A percentile compares a stretch with the other conserved stretches of the same genome.
phyloP scores from a whole-genome alignment of 2,113 vertebrate genomes.

The Accipiter cooperii region DNA sequence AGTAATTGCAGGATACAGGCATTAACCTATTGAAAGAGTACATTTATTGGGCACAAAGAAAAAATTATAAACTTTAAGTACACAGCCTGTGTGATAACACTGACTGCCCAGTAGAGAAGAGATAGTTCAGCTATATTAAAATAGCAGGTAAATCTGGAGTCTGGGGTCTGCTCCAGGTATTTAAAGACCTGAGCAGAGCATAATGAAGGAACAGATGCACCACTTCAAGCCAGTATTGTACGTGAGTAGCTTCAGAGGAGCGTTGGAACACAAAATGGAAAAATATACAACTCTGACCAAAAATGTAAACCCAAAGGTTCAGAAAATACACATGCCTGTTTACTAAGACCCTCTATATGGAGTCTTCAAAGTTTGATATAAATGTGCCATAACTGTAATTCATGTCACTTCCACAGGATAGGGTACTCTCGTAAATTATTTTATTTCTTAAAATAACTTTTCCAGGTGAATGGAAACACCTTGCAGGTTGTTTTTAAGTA shows the following conservation, averaged over 20 bases:
- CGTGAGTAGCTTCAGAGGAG: slow-evolving; percentile 45
- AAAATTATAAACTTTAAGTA: slow-evolving; percentile 39
- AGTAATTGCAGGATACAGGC: slow-evolving; percentile 52
- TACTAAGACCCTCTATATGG: not conserved
- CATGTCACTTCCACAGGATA: not conserved
- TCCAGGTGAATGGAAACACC: not conserved
- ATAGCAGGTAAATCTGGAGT: slow-evolving; percentile 57
- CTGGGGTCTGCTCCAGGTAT: slow-evolving; percentile 56
- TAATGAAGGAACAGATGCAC: slow-evolving; percentile 60
- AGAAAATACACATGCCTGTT: not conserved
- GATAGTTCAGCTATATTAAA: slow-evolving; percentile 49
- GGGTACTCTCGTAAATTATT: not conserved
- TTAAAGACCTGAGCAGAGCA: slow-evolving; percentile 43
- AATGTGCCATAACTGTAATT: not conserved
- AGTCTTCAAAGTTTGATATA: not conserved
- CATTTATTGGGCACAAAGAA: slow-evolving; percentile 35
- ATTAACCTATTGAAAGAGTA: slow-evolving; percentile 41
- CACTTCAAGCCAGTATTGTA: slow-evolving; percentile 30
- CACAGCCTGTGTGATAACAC: slow-evolving; percentile 31
- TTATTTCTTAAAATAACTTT: not conserved
- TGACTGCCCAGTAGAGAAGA: slow-evolving; percentile 44
- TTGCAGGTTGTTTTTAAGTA: not conserved
- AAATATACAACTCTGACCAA: not conserved
- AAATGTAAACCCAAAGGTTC: not conserved
- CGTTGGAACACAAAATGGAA: not conserved